Evolutionary conservation across 2,888 invertebrate genomes (phyloP).

Genomic region (Formica aserva): DNA sequence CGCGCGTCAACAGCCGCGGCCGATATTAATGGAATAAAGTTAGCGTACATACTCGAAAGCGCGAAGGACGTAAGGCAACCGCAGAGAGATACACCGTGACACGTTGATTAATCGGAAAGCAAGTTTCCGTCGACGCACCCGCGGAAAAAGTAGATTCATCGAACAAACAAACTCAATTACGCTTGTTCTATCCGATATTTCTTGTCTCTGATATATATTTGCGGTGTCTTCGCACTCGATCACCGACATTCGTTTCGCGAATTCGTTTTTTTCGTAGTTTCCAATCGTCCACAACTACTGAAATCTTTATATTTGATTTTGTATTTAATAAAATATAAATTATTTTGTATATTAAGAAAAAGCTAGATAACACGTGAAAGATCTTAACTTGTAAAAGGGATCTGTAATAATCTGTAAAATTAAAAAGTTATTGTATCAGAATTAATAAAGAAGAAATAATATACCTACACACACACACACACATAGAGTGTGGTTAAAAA

Average conservation of each 20-base stretch:
- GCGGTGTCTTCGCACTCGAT: neutral
- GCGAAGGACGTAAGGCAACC: conserved; percentile 50
- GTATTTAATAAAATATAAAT: neutral
- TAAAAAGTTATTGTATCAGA: neutral
- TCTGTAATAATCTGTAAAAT: neutral
- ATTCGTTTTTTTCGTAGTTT: neutral
- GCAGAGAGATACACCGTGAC: conserved; percentile 48
- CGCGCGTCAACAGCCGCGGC: conserved; percentile 47
- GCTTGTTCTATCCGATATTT: conserved; percentile 37
- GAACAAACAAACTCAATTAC: conserved; percentile 52
- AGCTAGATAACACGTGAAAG: neutral
- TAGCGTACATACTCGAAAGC: conserved; percentile 29
- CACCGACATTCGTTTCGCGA: neutral
- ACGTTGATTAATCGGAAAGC: conserved; percentile 54
- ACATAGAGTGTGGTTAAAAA: neutral
- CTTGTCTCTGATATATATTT: conserved; percentile 25
- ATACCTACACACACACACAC: neutral
- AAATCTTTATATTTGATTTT: neutral
- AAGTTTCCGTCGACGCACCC: conserved; percentile 50
- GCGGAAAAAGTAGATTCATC: conserved; percentile 39
- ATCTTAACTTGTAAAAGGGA: neutral
- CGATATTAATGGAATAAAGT: conserved; percentile 57
- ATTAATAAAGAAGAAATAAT: neutral
- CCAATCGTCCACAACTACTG: neutral
- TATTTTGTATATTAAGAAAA: neutral